Conservation (phyloP, 2,888 invertebrate species). For the Ectropis crepuscularia region DNA sequence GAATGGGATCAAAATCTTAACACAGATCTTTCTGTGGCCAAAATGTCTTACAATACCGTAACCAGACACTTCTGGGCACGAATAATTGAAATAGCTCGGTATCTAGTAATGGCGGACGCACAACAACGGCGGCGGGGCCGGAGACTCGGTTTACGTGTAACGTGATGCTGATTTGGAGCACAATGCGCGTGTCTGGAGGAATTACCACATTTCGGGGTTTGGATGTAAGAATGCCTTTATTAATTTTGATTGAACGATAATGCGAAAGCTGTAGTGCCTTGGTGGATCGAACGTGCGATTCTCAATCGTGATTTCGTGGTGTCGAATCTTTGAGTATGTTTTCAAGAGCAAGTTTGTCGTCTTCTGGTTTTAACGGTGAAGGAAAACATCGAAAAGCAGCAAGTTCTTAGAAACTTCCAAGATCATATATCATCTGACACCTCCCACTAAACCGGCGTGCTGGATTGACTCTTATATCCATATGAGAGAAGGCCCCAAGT, state of each 20-base stretch:
- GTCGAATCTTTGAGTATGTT: no score
- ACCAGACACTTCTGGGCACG: constrained; percentile 40
- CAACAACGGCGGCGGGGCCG: constrained; percentile 24
- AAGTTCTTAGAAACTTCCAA: no score
- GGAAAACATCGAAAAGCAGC: no score
- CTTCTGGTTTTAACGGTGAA: no score
- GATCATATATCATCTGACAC: no score
- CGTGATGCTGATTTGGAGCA: constrained; percentile 47
- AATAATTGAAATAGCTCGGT: constrained; percentile 44
- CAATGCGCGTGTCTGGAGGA: constrained; percentile 56
- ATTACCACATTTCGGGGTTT: constrained; percentile 45
- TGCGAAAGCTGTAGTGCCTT: no score
- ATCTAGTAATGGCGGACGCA: constrained; percentile 23
- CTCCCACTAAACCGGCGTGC: no score
- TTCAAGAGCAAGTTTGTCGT: no score
- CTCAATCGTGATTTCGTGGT: no score
- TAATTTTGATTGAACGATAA: constrained; percentile 11
- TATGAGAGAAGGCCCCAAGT: no score
- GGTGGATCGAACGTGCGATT: no score
- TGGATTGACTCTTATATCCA: no score
- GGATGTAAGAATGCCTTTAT: constrained; percentile 8
- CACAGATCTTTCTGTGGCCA: constrained; percentile 18
- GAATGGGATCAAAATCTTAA: constrained; percentile 29
- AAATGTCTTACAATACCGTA: constrained; percentile 37
- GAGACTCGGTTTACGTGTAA: constrained; percentile 35